Conservation (phyloP, 2,888 invertebrate species). For the Microplitis manilae region DNA sequence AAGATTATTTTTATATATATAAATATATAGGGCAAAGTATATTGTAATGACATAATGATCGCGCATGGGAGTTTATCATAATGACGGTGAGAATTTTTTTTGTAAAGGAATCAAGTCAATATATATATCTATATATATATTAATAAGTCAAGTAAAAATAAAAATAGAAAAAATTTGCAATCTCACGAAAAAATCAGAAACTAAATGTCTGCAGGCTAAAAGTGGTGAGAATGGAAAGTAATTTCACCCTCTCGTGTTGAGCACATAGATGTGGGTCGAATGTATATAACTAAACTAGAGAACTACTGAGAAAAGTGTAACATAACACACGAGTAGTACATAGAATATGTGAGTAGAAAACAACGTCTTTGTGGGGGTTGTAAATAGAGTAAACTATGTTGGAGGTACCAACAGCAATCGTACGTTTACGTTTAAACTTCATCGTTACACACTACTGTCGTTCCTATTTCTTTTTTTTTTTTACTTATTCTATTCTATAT, state of each 20-base stretch:
- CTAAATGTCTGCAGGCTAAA: conserved; percentile 35
- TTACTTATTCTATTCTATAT: conserved; percentile 7
- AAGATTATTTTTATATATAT: background rate
- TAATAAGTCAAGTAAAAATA: conserved; percentile 13
- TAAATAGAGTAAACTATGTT: conserved; percentile 5
- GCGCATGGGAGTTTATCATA: background rate
- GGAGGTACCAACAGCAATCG: background rate
- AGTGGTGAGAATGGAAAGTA: conserved; percentile 37
- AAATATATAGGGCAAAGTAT: background rate
- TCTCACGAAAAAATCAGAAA: conserved; percentile 36
- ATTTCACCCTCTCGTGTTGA: conserved; percentile 37
- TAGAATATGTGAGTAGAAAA: background rate
- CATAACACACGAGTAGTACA: background rate
- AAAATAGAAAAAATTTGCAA: conserved; percentile 2
- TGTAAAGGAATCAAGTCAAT: background rate
- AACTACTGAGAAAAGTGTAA: background rate
- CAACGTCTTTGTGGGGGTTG: conserved; percentile 12
- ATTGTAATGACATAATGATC: conserved; percentile 25
- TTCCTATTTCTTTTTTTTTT: conserved; percentile 14
- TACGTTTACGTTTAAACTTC: background rate
- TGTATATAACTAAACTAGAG: conserved; percentile 14
- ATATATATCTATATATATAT: background rate
- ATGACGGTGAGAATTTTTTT: conserved; percentile 11
- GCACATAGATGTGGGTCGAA: conserved; percentile 39
- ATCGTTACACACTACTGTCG: conserved; percentile 1